Evolutionary conservation across 2,888 invertebrate genomes (phyloP).

Genomic region (Myopa tessellatipennis): DNA sequence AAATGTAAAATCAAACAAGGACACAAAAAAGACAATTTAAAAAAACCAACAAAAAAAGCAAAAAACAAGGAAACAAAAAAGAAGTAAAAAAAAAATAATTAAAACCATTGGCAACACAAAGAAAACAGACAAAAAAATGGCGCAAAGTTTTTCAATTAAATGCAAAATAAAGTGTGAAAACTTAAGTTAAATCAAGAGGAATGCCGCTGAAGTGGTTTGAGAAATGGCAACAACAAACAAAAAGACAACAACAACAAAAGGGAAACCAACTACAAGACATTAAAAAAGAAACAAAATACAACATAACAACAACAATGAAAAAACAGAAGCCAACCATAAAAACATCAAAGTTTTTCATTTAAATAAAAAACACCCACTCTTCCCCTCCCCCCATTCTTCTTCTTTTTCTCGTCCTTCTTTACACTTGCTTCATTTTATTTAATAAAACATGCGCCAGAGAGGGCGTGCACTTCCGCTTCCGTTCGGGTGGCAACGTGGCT

Average conservation of each 20-base stretch:
- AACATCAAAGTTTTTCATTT: background rate
- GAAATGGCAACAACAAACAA: background rate
- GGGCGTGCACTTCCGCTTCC: slow-evolving; percentile 23
- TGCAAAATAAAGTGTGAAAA: slow-evolving; percentile 38
- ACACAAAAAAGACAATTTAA: background rate
- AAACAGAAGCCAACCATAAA: background rate
- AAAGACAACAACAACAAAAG: slow-evolving; percentile 20
- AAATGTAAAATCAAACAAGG: background rate
- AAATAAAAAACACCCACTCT: background rate
- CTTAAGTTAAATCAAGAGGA: slow-evolving; percentile 29
- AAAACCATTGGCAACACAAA: slow-evolving; percentile 2
- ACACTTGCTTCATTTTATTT: slow-evolving; percentile 12
- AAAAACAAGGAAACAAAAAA: slow-evolving; percentile 18
- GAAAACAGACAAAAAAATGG: slow-evolving; percentile 7
- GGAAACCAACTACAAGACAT: background rate
- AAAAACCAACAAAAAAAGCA: slow-evolving; percentile 16
- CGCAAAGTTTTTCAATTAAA: slow-evolving; percentile 47
- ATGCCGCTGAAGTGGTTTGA: background rate
- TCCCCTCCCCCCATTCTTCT: too few relatives aligned
- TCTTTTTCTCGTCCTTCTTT: too few relatives aligned
- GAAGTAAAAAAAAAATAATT: slow-evolving; percentile 4
- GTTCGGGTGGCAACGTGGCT: background rate
- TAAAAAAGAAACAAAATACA: background rate
- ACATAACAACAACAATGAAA: background rate
- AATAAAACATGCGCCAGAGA: slow-evolving; percentile 20